Evolutionary conservation across 2,797 vertebrate genomes (phyloP).

Genomic region (Erpetoichthys calabaricus): DNA sequence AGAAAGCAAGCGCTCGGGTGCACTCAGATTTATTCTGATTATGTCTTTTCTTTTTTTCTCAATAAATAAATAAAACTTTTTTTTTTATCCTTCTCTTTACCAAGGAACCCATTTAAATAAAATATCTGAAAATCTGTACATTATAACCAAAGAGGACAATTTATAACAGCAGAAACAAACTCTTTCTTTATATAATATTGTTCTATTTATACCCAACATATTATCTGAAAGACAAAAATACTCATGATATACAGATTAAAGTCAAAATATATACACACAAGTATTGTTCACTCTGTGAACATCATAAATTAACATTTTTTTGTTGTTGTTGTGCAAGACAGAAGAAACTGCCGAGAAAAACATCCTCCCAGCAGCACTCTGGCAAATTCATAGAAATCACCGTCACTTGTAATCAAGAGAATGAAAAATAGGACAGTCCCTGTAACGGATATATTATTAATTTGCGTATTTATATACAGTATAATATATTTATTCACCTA

Average conservation of each 20-base stretch:
- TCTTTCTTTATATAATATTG: conserved; percentile 38
- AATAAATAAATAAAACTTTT: conserved; percentile 29
- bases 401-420: background rate
- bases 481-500: background rate
- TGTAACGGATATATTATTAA: too few species aligned
- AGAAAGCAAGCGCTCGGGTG: conserved; percentile 29
- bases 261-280: conserved; percentile 54
- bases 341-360: conserved; percentile 12
- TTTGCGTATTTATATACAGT: background rate
- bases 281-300: conserved; percentile 45
- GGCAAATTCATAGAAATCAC: background rate
- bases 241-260: conserved; percentile 41
- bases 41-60: conserved; percentile 22
- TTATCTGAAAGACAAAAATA: conserved; percentile 12
- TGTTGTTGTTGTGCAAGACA: conserved; percentile 18
- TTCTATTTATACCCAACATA: conserved; percentile 4
- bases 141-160: conserved; percentile 16
- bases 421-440: background rate
- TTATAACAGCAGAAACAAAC: conserved; percentile 36
- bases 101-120: conserved; percentile 30
- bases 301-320: conserved; percentile 38
- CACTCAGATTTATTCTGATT: conserved; percentile 30
- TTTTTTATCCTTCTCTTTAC: conserved; percentile 22
- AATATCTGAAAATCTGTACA: too few species aligned
- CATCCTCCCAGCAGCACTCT: background rate